Evolutionary conservation across 2,113 vertebrate species (phyloP).

Genomic region (Pavo muticus): DNA sequence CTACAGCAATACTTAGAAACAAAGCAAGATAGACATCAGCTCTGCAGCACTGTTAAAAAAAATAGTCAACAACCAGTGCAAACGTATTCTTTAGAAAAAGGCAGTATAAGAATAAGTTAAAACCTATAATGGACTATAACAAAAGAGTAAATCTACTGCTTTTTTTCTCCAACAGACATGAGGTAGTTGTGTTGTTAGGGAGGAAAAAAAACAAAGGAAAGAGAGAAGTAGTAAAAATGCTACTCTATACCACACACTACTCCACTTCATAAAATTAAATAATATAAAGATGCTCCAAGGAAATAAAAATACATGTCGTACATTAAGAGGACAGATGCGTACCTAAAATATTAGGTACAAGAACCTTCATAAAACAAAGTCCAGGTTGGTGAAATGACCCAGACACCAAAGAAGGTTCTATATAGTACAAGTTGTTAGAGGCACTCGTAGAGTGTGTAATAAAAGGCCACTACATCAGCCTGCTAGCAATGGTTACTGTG

Average conservation of each 20-base stretch:
- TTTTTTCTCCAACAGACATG: conserved; percentile 75
- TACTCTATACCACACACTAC: conserved; percentile 77
- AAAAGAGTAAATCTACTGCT: conserved; percentile 46
- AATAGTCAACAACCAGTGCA: conserved; percentile 68
- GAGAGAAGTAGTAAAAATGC: conserved; percentile 71
- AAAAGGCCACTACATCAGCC: conserved; percentile 64
- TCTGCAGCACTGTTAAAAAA: background rate
- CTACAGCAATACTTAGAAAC: background rate
- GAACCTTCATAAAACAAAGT: conserved; percentile 58
- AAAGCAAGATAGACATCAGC: conserved; percentile 2
- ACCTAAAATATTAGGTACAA: conserved; percentile 71
- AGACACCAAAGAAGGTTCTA: conserved; percentile 61
- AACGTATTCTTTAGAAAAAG: conserved; percentile 67
- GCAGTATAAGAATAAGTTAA: conserved; percentile 70
- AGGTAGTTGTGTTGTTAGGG: conserved; percentile 84
- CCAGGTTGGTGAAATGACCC: conserved; percentile 61
- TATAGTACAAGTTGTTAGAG: conserved; percentile 71
- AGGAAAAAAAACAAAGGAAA: conserved; percentile 36
- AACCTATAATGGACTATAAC: conserved; percentile 31
- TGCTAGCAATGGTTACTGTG: background rate
- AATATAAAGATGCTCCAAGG: conserved; percentile 68
- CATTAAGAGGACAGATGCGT: conserved; percentile 43
- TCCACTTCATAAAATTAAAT: conserved; percentile 76
- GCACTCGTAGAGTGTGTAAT: conserved; percentile 87
- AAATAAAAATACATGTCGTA: conserved; percentile 71